Evolutionary conservation across 1,140 invertebrate genomes (phyloP).

Genomic region (Magallana ariakensis): DNA sequence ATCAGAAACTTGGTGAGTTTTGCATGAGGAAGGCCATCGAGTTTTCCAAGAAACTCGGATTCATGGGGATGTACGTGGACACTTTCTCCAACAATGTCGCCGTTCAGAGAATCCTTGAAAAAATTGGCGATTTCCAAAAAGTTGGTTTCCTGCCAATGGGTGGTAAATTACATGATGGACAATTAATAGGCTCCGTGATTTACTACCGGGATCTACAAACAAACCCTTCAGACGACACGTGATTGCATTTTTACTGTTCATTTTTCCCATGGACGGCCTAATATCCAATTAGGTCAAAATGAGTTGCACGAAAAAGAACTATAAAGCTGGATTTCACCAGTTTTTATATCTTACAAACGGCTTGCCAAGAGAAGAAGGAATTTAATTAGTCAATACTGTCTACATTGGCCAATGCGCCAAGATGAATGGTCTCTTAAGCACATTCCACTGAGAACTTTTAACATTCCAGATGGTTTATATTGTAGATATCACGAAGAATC

Average conservation of each 20-base stretch:
- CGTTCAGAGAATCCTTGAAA: constrained; percentile 66
- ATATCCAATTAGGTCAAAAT: constrained; percentile 19
- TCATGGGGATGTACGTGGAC: constrained; percentile 66
- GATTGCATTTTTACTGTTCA: neutral
- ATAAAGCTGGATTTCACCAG: neutral
- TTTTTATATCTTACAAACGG: neutral
- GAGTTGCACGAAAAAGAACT: neutral
- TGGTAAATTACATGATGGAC: constrained; percentile 59
- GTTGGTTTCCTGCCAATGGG: constrained; percentile 67
- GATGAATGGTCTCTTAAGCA: no score
- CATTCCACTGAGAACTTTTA: no score
- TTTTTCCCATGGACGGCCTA: neutral
- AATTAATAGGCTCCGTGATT: constrained; percentile 58
- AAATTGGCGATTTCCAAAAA: constrained; percentile 59
- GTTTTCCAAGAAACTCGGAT: constrained; percentile 62
- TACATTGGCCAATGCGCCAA: neutral
- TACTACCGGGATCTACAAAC: constrained; percentile 62
- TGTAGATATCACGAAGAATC: no score
- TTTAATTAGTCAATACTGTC: neutral
- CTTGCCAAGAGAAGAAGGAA: neutral
- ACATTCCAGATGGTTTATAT: no score
- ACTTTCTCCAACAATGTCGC: constrained; percentile 66
- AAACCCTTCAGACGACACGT: neutral
- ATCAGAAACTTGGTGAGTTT: constrained; percentile 66
- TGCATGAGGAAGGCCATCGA: constrained; percentile 59